Evolutionary conservation across 1,140 invertebrate species (phyloP).

Genomic region (Nomia melanderi): DNA sequence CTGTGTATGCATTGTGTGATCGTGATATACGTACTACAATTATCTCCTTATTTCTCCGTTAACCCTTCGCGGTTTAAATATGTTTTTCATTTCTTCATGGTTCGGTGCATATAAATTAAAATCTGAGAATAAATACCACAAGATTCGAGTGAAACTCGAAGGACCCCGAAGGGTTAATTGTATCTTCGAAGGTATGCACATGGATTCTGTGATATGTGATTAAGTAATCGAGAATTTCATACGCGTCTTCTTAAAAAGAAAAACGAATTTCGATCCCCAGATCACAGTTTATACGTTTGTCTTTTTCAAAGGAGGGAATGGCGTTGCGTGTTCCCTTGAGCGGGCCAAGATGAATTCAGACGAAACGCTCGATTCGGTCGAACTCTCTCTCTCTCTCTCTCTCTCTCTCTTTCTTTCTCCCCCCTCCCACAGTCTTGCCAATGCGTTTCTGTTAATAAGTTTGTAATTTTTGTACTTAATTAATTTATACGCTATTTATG

Average conservation of each 20-base stretch:
- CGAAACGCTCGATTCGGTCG: slow-evolving; percentile 46
- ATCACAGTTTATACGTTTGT: slow-evolving; percentile 17
- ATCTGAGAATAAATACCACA: not conserved
- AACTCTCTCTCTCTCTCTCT: too few species aligned
- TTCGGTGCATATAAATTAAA: not conserved
- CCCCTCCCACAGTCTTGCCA: slow-evolving; percentile 78
- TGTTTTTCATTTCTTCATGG: too few species aligned
- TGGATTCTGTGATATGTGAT: slow-evolving; percentile 80
- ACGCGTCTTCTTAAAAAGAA: too few species aligned
- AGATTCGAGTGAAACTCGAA: not conserved
- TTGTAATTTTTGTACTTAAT: slow-evolving; percentile 82
- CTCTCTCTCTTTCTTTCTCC: too few species aligned
- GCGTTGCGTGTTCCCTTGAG: too few species aligned
- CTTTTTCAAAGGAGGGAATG: not conserved
- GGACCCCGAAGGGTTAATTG: slow-evolving; percentile 23
- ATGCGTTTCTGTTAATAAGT: slow-evolving; percentile 80
- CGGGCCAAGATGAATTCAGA: slow-evolving; percentile 5
- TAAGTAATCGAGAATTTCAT: slow-evolving; percentile 70
- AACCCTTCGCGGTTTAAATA: not conserved
- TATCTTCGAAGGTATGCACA: slow-evolving; percentile 65
- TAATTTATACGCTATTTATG: slow-evolving; percentile 80
- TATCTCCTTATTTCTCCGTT: slow-evolving; percentile 7
- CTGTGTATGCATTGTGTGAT: slow-evolving; percentile 24
- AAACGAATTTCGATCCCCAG: not conserved
- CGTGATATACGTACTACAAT: slow-evolving; percentile 24